phyloP scores from a whole-genome alignment of 1,140 invertebrate species.

The Eumeta japonica region DNA sequence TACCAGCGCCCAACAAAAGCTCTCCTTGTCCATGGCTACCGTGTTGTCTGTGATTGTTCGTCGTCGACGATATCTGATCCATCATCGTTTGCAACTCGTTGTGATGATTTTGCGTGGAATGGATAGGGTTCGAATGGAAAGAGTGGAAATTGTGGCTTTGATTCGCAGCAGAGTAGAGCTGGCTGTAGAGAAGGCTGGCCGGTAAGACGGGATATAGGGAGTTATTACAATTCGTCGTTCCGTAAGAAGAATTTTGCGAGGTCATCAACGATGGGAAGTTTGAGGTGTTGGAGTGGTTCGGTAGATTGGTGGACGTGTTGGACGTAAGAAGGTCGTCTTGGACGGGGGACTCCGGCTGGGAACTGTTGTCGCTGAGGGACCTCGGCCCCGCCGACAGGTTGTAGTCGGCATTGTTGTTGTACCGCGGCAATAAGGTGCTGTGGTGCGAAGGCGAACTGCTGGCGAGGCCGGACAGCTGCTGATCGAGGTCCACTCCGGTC shows the following conservation, averaged over 20 bases:
- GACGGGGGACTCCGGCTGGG: slow-evolving; percentile 76
- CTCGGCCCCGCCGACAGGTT: slow-evolving; percentile 61
- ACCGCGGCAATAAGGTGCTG: slow-evolving; percentile 57
- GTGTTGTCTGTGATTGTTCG: slow-evolving; percentile 59
- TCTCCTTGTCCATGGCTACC: slow-evolving; percentile 55
- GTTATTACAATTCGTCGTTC: slow-evolving; percentile 63
- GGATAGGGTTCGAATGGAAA: slow-evolving; percentile 62
- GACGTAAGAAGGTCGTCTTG: slow-evolving; percentile 71
- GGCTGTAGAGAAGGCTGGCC: slow-evolving; percentile 77
- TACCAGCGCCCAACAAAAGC: slow-evolving; percentile 61
- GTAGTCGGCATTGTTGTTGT: slow-evolving; percentile 56
- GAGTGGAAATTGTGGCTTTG: slow-evolving; percentile 75
- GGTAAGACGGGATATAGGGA: slow-evolving; percentile 73
- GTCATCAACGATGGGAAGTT: slow-evolving; percentile 62
- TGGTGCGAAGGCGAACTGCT: slow-evolving; percentile 60
- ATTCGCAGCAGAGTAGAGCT: slow-evolving; percentile 76
- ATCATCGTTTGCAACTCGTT: slow-evolving; percentile 69
- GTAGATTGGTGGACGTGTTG: slow-evolving; percentile 58
- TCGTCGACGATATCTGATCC: slow-evolving; percentile 69
- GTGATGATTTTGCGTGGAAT: slow-evolving; percentile 63
- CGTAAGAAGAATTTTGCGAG: slow-evolving; percentile 55
- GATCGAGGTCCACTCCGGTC: slow-evolving; percentile 73
- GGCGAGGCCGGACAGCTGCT: slow-evolving; percentile 71
- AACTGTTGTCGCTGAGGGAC: slow-evolving; percentile 77
- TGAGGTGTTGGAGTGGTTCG: slow-evolving; percentile 63